A percentile compares a stretch with the other conserved stretches of the same genome.
These are phyloP conservation scores for Zosterops pallidus DNA, from an alignment of 2,113 vertebrate genomes.

Conservation along the genomic window DNA sequence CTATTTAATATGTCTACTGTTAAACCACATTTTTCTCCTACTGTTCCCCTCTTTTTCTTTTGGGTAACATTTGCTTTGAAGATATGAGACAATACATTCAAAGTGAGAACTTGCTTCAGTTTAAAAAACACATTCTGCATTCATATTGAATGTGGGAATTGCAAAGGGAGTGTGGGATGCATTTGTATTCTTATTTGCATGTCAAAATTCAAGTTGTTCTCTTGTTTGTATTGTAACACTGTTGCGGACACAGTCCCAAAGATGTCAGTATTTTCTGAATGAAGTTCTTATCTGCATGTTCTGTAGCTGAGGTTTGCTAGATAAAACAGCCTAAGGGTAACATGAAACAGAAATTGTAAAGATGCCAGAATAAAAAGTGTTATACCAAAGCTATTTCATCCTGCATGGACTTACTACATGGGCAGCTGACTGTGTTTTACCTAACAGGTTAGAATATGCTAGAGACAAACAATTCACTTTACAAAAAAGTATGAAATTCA, in stretches of 20 bases:
- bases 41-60: background rate
- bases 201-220: background rate
- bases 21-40: background rate
- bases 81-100: background rate
- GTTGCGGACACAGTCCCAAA: background rate
- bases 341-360: background rate
- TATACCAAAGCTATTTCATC: background rate
- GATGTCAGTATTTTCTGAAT: background rate
- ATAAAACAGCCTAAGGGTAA: background rate
- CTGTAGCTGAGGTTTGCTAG: background rate
- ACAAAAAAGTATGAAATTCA: background rate
- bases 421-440: background rate
- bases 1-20: background rate
- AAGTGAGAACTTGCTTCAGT: background rate
- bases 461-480: background rate
- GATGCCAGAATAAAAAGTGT: background rate
- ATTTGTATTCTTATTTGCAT: background rate
- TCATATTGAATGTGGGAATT: background rate
- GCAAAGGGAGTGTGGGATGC: background rate
- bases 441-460: background rate
- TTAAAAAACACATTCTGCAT: background rate
- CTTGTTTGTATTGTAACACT: background rate
- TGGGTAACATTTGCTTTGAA: background rate
- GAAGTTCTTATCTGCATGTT: background rate
- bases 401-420: background rate